phyloP scores from a whole-genome alignment of 2,797 vertebrate species.

The Rhabdophis nuchalis region DNA sequence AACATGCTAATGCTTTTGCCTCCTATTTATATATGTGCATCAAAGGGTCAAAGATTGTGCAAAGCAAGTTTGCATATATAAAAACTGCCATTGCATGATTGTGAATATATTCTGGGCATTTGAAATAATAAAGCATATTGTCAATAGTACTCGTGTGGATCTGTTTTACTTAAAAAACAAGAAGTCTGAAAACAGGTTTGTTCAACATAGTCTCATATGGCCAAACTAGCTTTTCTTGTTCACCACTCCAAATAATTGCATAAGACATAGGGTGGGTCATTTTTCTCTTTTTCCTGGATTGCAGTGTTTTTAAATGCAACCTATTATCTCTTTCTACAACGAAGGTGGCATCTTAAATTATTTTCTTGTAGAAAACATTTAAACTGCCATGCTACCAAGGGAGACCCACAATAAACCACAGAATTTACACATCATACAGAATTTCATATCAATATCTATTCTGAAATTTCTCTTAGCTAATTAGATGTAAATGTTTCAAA shows the following conservation, averaged over 20 bases:
- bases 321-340: not conserved
- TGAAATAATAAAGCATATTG: not conserved
- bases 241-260: not conserved
- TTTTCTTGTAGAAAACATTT: not conserved
- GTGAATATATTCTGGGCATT: not conserved
- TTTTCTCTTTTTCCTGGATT: not conserved
- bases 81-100: not conserved
- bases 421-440: not conserved
- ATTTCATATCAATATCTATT: not conserved
- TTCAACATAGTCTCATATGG: not conserved
- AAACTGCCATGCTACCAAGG: not conserved
- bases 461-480: not conserved
- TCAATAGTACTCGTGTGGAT: not conserved
- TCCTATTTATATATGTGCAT: not conserved
- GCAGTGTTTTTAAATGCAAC: not conserved
- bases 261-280: not conserved
- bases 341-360: not conserved
- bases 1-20: not conserved
- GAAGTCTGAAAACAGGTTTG: not conserved
- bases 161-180: not conserved
- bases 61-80: not conserved
- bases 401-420: not conserved
- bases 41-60: not conserved
- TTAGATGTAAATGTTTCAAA: not conserved
- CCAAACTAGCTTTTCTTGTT: slow-evolving; percentile 24